Conservation (phyloP, 2,888 invertebrate genomes). For the Synergus japonicus region DNA sequence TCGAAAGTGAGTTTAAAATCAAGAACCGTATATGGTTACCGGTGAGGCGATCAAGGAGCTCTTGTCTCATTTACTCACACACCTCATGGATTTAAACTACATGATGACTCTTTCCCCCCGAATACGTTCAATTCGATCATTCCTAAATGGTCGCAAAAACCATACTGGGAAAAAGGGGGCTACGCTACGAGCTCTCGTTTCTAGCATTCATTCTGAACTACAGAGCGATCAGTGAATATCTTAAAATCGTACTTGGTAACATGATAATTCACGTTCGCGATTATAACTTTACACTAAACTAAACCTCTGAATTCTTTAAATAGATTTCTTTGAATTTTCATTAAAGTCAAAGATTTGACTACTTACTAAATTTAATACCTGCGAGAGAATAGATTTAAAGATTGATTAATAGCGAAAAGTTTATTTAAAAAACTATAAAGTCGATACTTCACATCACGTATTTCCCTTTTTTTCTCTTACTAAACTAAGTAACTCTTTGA, state of each 20-base stretch:
- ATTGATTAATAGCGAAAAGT: not conserved
- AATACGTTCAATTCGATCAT: constrained; percentile 32
- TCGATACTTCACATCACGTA: constrained; percentile 1
- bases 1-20: constrained; percentile 67
- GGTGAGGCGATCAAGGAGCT: constrained; percentile 48
- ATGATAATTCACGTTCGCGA: not conserved
- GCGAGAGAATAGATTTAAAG: not conserved
- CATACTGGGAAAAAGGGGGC: not conserved
- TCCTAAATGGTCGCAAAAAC: constrained; percentile 10
- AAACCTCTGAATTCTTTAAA: not conserved
- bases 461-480: not conserved
- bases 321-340: not conserved
- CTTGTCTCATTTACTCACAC: constrained; percentile 48
- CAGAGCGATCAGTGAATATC: not conserved
- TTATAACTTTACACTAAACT: not conserved
- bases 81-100: constrained; percentile 46
- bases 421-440: constrained; percentile 31
- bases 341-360: not conserved
- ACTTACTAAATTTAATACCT: not conserved
- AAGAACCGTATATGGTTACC: constrained; percentile 67
- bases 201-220: not conserved
- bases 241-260: not conserved
- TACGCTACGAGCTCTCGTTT: constrained; percentile 16
- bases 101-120: constrained; percentile 43
- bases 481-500: not conserved